Evolutionary conservation across 2,797 vertebrate genomes (phyloP).

Genomic region (Merluccius polli): DNA sequence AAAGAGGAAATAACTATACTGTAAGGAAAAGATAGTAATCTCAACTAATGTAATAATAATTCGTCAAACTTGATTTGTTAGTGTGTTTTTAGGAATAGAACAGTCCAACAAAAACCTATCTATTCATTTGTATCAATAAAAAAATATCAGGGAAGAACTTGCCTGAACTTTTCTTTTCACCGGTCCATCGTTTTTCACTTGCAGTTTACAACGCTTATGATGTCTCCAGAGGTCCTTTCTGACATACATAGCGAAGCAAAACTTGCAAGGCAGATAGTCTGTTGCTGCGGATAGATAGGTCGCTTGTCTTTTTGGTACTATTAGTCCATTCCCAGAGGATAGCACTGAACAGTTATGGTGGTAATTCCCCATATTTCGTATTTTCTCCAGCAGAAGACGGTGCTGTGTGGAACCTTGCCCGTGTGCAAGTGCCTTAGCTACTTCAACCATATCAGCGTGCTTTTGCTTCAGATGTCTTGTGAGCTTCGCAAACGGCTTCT

Average conservation of each 20-base stretch:
- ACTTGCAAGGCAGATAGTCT: conserved; percentile 19
- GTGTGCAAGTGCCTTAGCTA: no score
- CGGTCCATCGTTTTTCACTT: conserved; percentile 5
- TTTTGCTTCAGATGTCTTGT: no score
- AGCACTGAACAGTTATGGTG: conserved; percentile 20
- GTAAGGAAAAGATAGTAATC: no score
- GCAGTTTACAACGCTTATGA: conserved; percentile 11
- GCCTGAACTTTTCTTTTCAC: conserved; percentile 7
- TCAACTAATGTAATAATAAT: no score
- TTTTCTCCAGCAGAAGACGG: conserved; percentile 13
- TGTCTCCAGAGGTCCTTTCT: conserved; percentile 24
- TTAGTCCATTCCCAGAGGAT: conserved; percentile 15
- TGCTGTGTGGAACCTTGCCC: no score
- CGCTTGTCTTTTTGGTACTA: conserved; percentile 21
- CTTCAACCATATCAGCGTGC: no score
- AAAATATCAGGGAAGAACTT: conserved; percentile 5
- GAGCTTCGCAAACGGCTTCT: no score
- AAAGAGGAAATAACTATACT: no score
- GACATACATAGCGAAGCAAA: conserved; percentile 18
- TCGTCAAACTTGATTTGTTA: no score
- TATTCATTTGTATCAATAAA: no score
- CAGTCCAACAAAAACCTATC: no score
- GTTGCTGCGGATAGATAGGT: conserved; percentile 4
- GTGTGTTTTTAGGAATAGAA: no score
- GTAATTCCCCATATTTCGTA: conserved; percentile 26